Evolutionary conservation across 2,113 vertebrate genomes (phyloP).

Genomic region (Entomyzon cyanotis): DNA sequence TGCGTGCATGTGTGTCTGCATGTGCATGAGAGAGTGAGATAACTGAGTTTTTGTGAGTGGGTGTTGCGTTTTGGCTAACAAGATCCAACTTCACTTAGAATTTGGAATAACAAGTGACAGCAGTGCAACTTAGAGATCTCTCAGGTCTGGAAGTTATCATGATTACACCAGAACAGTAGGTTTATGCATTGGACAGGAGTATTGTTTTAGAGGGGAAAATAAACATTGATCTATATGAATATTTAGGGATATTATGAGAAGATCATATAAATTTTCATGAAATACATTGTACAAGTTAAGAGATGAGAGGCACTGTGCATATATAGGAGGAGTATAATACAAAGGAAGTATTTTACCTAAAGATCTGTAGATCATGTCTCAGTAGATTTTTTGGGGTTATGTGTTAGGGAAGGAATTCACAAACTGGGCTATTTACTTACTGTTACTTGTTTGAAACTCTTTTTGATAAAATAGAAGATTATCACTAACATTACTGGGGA

Average conservation of each 20-base stretch:
- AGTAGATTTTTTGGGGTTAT: background rate
- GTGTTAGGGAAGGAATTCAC: background rate
- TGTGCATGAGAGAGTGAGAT: background rate
- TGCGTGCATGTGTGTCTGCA: background rate
- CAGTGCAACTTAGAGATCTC: background rate
- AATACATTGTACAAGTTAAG: background rate
- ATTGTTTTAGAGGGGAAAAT: background rate
- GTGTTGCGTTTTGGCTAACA: slow-evolving; percentile 9
- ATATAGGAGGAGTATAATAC: background rate
- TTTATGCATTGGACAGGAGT: background rate
- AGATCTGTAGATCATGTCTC: background rate
- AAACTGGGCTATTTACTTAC: background rate
- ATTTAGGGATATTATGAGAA: background rate
- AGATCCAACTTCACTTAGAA: background rate
- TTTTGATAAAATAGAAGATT: background rate
- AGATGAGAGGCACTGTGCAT: background rate
- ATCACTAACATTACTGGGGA: background rate
- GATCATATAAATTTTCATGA: background rate
- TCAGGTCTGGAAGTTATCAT: background rate
- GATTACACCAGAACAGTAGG: background rate
- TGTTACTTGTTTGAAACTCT: background rate
- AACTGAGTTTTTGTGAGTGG: background rate
- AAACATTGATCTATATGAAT: background rate
- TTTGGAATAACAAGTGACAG: background rate
- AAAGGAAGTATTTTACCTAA: background rate